Conservation (phyloP, 2,888 invertebrate species). For the Gymnosoma rotundatum region DNA sequence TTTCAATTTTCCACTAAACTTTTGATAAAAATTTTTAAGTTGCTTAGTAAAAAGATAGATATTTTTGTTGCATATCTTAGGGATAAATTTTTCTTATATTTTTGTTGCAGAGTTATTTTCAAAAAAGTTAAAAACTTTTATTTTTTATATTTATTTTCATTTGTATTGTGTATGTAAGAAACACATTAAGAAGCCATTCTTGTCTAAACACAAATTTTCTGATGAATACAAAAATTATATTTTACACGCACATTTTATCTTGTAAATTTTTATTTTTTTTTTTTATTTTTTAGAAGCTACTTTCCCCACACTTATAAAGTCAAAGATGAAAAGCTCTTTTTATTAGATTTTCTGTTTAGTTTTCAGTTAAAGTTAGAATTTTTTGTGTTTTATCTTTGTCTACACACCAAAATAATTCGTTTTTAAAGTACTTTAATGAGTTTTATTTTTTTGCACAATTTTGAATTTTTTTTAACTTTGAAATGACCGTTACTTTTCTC, state of each 20-base stretch:
- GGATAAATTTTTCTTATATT: background rate
- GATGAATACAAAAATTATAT: conserved; percentile 4
- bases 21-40: no score
- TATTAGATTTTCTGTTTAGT: background rate
- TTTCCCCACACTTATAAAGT: conserved; percentile 1
- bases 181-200: conserved; percentile 20
- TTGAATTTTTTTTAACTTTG: conserved; percentile 22
- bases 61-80: background rate
- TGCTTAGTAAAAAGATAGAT: no score
- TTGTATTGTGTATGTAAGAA: background rate
- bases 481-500: conserved; percentile 36
- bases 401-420: background rate
- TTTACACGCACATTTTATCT: conserved; percentile 7
- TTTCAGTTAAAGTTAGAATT: background rate
- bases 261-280: background rate
- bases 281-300: conserved; percentile 17
- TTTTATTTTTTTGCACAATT: background rate
- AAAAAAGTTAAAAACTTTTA: background rate
- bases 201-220: conserved; percentile 47
- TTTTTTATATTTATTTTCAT: background rate
- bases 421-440: background rate
- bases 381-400: background rate
- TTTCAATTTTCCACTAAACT: no score
- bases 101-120: background rate
- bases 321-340: conserved; percentile 62